Evolutionary conservation across 2,113 vertebrate genomes (phyloP).

Genomic region (Dasyurus viverrinus): DNA sequence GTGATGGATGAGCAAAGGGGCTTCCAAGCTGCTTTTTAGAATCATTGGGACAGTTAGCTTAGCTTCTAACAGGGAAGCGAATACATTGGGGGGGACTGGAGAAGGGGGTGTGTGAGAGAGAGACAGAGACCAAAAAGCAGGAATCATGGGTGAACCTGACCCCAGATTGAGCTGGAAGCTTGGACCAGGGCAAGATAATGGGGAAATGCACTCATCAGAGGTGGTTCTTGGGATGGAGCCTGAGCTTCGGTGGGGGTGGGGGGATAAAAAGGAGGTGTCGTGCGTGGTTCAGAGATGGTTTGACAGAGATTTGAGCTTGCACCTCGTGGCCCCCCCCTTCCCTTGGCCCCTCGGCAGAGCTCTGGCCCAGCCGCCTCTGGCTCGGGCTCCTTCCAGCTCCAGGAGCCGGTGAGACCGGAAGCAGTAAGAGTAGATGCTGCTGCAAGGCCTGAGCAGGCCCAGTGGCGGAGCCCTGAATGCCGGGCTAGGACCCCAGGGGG

Average conservation of each 20-base stretch:
- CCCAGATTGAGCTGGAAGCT: background rate
- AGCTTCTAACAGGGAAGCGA: background rate
- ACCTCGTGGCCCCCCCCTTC: no score
- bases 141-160: background rate
- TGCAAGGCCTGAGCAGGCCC: background rate
- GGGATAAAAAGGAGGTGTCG: background rate
- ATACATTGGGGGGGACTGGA: background rate
- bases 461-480: background rate
- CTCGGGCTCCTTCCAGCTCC: background rate
- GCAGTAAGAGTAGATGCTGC: background rate
- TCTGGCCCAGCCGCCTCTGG: background rate
- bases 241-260: background rate
- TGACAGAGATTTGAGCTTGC: background rate
- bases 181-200: background rate
- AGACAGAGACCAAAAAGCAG: background rate
- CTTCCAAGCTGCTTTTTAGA: background rate
- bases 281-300: background rate
- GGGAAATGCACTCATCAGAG: background rate
- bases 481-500: background rate
- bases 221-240: background rate
- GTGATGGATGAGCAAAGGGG: background rate
- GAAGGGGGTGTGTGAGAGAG: background rate
- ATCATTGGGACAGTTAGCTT: background rate
- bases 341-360: background rate
- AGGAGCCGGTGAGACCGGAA: background rate